Evolutionary conservation across 2,113 vertebrate species (phyloP).

Genomic region (Pygoscelis adeliae): DNA sequence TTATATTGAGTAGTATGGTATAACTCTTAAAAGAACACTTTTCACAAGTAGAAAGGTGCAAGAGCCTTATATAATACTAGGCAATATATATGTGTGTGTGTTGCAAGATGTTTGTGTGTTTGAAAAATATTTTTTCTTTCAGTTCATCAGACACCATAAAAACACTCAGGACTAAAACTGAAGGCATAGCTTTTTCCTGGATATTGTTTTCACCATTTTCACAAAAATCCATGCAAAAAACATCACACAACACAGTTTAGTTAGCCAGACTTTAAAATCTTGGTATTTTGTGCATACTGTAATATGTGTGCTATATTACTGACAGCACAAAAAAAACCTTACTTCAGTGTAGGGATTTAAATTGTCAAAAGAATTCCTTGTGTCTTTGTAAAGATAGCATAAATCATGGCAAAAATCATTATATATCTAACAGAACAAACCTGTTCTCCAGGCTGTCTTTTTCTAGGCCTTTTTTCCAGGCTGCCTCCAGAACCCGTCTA

Average conservation of each 20-base stretch:
- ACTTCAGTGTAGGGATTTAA: background rate
- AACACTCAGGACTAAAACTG: no score
- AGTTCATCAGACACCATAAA: background rate
- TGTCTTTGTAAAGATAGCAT: background rate
- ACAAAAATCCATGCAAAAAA: background rate
- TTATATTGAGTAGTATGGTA: background rate
- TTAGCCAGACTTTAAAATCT: background rate
- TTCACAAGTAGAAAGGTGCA: background rate
- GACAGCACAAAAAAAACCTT: background rate
- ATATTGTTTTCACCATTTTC: fast-evolving
- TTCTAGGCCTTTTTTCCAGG: background rate
- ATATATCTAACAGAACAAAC: background rate
- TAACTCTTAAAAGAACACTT: background rate
- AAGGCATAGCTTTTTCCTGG: background rate
- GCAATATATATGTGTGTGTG: fast-evolving
- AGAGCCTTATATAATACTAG: no score
- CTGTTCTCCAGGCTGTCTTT: background rate
- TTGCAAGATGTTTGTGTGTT: background rate
- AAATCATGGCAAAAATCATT: background rate
- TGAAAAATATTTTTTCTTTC: background rate
- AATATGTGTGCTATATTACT: background rate
- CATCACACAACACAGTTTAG: background rate
- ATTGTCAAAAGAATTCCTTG: background rate
- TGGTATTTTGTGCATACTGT: background rate
- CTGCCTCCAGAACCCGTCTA: background rate